Evolutionary conservation across 2,113 vertebrate species (phyloP).

Genomic region (Sclerurus mexicanus): DNA sequence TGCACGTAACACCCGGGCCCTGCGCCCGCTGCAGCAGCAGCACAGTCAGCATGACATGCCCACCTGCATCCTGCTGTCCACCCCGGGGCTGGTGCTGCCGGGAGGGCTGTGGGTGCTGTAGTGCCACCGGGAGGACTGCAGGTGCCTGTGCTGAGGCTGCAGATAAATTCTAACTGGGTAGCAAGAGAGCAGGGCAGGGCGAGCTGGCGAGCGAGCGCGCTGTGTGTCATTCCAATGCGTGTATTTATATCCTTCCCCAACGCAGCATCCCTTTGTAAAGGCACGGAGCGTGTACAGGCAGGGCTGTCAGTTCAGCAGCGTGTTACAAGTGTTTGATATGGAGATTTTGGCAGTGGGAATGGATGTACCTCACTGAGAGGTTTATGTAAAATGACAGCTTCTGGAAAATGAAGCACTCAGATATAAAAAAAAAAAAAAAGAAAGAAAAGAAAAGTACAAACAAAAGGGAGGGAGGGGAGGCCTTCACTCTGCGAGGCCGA

Average conservation of each 20-base stretch:
- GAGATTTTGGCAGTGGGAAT: constrained; percentile 71
- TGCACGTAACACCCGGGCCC: accelerated
- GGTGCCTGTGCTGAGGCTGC: neutral
- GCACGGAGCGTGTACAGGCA: constrained; percentile 4
- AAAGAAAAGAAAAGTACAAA: constrained; percentile 13
- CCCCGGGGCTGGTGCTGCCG: accelerated
- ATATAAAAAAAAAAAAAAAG: neutral
- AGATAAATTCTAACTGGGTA: neutral
- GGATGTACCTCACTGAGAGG: constrained; percentile 69
- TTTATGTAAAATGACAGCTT: constrained; percentile 78
- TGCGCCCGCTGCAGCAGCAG: accelerated
- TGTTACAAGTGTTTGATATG: constrained; percentile 71
- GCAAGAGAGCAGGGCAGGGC: neutral
- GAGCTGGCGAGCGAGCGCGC: neutral
- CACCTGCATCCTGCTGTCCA: accelerated
- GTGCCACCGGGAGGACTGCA: neutral
- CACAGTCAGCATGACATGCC: accelerated
- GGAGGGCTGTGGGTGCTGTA: neutral
- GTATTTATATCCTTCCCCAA: constrained; percentile 40
- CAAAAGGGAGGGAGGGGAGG: constrained; percentile 21
- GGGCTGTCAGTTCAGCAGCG: constrained; percentile 65
- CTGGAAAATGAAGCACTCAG: constrained; percentile 72
- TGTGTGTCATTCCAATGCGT: neutral
- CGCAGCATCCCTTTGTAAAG: constrained; percentile 38
- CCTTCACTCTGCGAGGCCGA: neutral